Percentiles rank a stretch among this genome's conserved stretches.
Evolutionary conservation across 2,113 vertebrate species (phyloP).

Genomic region (Cnemophilus loriae): DNA sequence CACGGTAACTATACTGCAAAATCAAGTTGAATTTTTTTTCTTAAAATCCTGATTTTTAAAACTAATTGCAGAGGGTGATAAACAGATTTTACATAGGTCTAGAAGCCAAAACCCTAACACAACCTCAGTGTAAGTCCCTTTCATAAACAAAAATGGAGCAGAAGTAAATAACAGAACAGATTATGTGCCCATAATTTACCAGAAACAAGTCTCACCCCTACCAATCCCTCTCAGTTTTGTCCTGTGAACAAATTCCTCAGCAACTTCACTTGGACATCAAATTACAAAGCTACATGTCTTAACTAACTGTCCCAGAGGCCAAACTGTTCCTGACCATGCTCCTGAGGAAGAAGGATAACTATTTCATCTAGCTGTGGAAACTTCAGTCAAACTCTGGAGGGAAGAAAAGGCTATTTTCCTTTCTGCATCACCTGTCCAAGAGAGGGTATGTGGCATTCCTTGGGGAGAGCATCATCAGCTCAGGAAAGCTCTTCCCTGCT

Average conservation of each 20-base stretch:
- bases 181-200: neutral
- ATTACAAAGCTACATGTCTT: neutral
- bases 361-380: neutral
- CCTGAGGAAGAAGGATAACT: neutral
- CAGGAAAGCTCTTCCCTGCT: neutral
- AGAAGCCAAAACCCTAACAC: neutral
- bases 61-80: neutral
- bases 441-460: fast-evolving
- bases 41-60: neutral
- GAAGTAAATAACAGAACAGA: neutral
- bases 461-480: neutral
- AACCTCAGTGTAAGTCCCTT: neutral
- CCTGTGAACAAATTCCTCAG: neutral
- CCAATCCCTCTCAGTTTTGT: neutral
- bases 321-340: neutral
- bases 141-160: neutral
- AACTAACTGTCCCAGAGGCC: neutral
- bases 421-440: neutral
- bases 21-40: neutral
- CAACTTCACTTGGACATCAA: neutral
- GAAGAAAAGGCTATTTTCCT: neutral
- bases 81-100: neutral
- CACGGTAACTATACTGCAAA: neutral
- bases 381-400: neutral
- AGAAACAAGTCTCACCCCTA: neutral